These are phyloP conservation scores for Drosophila rhopaloa DNA, from an alignment of 1,140 invertebrate genomes.

Conservation along the genomic window DNA sequence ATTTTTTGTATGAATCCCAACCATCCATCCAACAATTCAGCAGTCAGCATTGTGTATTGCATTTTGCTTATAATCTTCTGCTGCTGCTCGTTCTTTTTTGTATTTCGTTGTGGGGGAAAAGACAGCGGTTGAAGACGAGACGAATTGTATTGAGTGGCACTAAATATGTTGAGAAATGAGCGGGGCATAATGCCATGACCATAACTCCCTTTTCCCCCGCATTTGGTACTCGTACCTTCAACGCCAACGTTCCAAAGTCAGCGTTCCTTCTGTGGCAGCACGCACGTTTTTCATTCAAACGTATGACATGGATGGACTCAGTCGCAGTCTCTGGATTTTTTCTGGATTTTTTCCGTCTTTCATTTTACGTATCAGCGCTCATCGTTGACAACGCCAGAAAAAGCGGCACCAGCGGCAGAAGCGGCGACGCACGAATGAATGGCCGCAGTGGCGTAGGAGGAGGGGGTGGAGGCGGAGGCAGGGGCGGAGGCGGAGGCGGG, in stretches of 20 bases:
- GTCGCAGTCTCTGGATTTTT: conserved; percentile 51
- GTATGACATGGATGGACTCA: conserved; percentile 66
- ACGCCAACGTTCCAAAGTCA: conserved; percentile 74
- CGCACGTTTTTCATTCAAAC: conserved; percentile 83
- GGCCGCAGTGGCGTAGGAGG: conserved; percentile 46
- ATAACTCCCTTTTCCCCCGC: conserved; percentile 32
- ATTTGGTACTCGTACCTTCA: conserved; percentile 11
- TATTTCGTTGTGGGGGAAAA: conserved; percentile 23
- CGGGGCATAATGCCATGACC: conserved; percentile 56
- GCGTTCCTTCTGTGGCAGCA: conserved; percentile 84
- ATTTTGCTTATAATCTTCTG: conserved; percentile 78
- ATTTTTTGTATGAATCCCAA: conserved; percentile 59
- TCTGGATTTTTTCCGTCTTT: conserved; percentile 28
- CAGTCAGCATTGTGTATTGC: conserved; percentile 72
- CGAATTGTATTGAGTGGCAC: conserved; percentile 83
- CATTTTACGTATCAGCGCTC: conserved; percentile 78
- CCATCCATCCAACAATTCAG: conserved; percentile 57
- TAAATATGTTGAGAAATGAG: conserved; percentile 82
- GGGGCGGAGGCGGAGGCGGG: background rate
- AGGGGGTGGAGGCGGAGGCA: background rate
- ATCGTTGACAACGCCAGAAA: conserved; percentile 69
- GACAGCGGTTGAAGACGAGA: conserved; percentile 41
- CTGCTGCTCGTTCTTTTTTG: conserved; percentile 22
- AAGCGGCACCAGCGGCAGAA: conserved; percentile 28
- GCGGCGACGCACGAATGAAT: conserved; percentile 71